phyloP scores from a whole-genome alignment of 2,888 invertebrate genomes.

The Cheilosia scutellata region DNA sequence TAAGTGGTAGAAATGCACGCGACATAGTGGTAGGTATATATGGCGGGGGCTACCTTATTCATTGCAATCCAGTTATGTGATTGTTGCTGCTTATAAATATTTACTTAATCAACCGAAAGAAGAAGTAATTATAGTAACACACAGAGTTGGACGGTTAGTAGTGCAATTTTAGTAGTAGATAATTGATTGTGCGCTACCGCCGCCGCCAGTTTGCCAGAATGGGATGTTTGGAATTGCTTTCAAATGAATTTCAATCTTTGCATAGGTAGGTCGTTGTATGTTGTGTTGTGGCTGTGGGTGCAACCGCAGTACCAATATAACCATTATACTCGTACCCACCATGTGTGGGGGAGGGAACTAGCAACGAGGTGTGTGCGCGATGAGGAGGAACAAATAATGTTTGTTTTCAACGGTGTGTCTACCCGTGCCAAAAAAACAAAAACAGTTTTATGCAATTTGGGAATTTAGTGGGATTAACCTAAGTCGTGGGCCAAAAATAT shows the following conservation, averaged over 20 bases:
- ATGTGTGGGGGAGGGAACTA: slow-evolving; percentile 40
- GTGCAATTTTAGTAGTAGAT: slow-evolving; percentile 26
- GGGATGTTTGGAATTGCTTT: slow-evolving; percentile 64
- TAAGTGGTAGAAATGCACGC: slow-evolving; percentile 55
- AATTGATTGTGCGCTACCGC: slow-evolving; percentile 52
- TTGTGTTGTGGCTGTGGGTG: slow-evolving; percentile 59
- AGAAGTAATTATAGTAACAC: slow-evolving; percentile 48
- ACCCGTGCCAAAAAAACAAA: slow-evolving; percentile 67
- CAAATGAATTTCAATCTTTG: slow-evolving; percentile 68
- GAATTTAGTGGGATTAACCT: slow-evolving; percentile 60
- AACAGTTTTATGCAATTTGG: slow-evolving; percentile 70
- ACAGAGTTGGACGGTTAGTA: slow-evolving; percentile 9
- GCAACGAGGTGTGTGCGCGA: slow-evolving; percentile 56
- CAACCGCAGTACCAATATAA: slow-evolving; percentile 42
- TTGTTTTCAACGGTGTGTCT: slow-evolving; percentile 54
- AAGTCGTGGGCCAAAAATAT: slow-evolving; percentile 64
- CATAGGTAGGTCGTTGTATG: slow-evolving; percentile 38
- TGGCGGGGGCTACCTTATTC: slow-evolving; percentile 17
- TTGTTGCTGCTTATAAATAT: slow-evolving; percentile 52
- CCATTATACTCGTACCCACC: slow-evolving; percentile 17
- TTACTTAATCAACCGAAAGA: slow-evolving; percentile 45
- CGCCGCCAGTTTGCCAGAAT: slow-evolving; percentile 21
- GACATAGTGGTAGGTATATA: slow-evolving; percentile 24
- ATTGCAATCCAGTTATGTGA: slow-evolving; percentile 66
- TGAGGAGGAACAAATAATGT: slow-evolving; percentile 10